A percentile compares a stretch with the other conserved stretches of the same genome.
Evolutionary conservation across 2,888 invertebrate species (phyloP).

Genomic region (Caenorhabditis doughertyi): DNA sequence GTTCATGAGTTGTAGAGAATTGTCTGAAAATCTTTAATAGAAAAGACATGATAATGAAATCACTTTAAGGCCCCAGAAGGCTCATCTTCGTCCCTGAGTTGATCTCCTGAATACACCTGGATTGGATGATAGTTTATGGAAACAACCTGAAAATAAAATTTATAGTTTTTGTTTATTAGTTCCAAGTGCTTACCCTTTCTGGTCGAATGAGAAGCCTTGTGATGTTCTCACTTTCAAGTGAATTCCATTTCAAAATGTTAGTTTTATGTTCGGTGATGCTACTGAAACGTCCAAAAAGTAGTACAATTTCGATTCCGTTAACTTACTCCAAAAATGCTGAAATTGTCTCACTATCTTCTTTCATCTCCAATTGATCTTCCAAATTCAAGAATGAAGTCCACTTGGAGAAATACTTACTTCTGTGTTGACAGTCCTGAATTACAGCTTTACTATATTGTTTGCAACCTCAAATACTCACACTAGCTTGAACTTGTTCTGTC

Average conservation of each 20-base stretch:
- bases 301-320: too few relatives aligned
- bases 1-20: neutral
- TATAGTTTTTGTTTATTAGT: too few relatives aligned
- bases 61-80: conserved; percentile 12
- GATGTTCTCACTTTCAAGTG: neutral
- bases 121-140: conserved; percentile 1
- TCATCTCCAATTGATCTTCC: conserved; percentile 51
- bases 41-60: neutral
- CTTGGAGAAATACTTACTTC: conserved; percentile 50
- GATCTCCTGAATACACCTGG: conserved; percentile 1
- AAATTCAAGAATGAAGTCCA: conserved; percentile 58
- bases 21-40: neutral
- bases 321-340: conserved; percentile 17
- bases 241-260: conserved; percentile 25
- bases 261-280: conserved; percentile 25
- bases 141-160: conserved; percentile 18
- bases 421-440: conserved; percentile 56
- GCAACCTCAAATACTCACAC: conserved; percentile 1
- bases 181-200: too few relatives aligned
- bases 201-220: conserved; percentile 6
- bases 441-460: neutral
- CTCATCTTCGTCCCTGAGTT: neutral
- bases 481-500: conserved; percentile 16
- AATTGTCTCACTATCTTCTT: conserved; percentile 16
- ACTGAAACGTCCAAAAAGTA: too few relatives aligned